Conservation (phyloP, 2,113 vertebrate species). For the Periophthalmus modestus region DNA sequence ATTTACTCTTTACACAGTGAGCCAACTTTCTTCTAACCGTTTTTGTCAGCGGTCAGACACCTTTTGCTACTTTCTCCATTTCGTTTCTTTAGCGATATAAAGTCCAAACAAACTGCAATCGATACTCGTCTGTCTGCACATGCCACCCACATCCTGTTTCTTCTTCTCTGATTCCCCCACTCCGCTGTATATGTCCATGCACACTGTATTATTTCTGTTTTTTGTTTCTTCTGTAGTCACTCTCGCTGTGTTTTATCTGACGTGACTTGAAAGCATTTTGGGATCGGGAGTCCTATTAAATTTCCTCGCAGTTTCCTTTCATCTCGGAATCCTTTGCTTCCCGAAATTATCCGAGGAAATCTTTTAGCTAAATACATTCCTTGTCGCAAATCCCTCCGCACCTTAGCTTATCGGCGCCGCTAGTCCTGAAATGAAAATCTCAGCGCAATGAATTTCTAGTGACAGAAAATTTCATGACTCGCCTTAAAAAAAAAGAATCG, state of each 20-base stretch:
- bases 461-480: constrained; percentile 61
- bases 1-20: neutral
- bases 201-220: constrained; percentile 25
- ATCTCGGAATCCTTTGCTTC: constrained; percentile 46
- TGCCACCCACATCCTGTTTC: constrained; percentile 26
- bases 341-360: constrained; percentile 26
- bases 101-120: constrained; percentile 28
- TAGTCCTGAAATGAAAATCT: constrained; percentile 54
- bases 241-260: constrained; percentile 34
- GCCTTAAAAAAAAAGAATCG: constrained; percentile 44
- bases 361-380: constrained; percentile 29
- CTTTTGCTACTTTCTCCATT: neutral
- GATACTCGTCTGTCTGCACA: constrained; percentile 23
- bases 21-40: neutral
- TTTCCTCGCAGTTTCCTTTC: constrained; percentile 48
- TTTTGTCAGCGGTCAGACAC: neutral
- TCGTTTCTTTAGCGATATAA: constrained; percentile 13
- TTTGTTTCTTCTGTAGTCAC: constrained; percentile 18
- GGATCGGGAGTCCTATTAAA: constrained; percentile 19
- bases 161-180: constrained; percentile 10
- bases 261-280: constrained; percentile 35
- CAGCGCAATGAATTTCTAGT: constrained; percentile 44
- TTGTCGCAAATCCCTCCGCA: constrained; percentile 49
- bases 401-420: constrained; percentile 32
- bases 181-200: constrained; percentile 15